Base-by-base conservation (phyloP, 2,797 vertebrate genomes). In the Macropus fuliginosus region DNA sequence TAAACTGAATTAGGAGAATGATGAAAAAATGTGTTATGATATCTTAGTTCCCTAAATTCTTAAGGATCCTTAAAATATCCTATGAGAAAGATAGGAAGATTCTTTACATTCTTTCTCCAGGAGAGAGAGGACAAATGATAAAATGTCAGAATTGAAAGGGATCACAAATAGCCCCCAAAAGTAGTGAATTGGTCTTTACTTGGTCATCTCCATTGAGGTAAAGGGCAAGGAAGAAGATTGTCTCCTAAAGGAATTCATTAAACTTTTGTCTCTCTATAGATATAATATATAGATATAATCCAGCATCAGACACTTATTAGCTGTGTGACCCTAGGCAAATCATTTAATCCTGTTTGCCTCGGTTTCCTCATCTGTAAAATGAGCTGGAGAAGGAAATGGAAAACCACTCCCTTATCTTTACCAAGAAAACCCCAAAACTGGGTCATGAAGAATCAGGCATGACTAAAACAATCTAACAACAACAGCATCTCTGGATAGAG, bases 1-100 rank as follows among this genome's bases (percentile, higher is more conserved):
- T 5, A 10, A 54, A 12, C 29, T 46, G 91, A 95, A 96, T 55
- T 62, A 93, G 92, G 46, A 91, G 54, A 92, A 91, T 50, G 91
- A 57, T 31, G 40, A 52, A 50, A 94, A 87, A 31, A 74, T n/a
- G 34, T 81, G 28, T 52, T 34, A 3, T 18, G 62, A 28, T 12
- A 5, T 34, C 52, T 91, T 8, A 46, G 91, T 59, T 81, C 54
- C 55, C 21, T 90, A 92, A 28, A 81, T n/a, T 74, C 14, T 74
- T n/a, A n/a, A 74, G 16, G 62, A 4, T 0, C 16, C n/a, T 74
- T 74, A 74, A 21, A 74, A 4, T 1, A n/a, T 16, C 62, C 62
- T 18, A n/a, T n/a, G 34, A 66, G 34, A 66, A 66, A 66, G 34
- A 31, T 31, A 18, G 62, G 14, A 18, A 66, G 14, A n/a, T n/a